Percentiles rank a stretch among this genome's conserved stretches.
phyloP scores from a whole-genome alignment of 2,113 vertebrate species.

The Electrona antarctica region DNA sequence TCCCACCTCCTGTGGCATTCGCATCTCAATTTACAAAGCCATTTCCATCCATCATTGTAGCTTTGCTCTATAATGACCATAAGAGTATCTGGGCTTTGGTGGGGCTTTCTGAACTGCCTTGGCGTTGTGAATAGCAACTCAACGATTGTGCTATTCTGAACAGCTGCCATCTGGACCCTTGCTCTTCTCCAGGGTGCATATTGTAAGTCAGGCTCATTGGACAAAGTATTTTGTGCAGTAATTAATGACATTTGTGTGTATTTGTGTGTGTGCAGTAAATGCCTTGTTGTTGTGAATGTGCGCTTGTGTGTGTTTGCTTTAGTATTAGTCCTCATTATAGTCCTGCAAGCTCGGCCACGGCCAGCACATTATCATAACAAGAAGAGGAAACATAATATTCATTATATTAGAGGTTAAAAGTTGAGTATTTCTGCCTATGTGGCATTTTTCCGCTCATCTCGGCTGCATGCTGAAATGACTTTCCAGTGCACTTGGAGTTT shows the following conservation, averaged over 20 bases:
- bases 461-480: constrained; percentile 11
- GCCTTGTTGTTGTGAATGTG: background rate
- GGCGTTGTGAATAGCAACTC: constrained; percentile 15
- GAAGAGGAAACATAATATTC: constrained; percentile 8
- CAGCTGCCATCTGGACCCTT: constrained; percentile 5
- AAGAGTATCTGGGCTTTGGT: constrained; percentile 29
- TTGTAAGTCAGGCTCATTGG: background rate
- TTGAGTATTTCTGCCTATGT: background rate
- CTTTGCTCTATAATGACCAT: constrained; percentile 44
- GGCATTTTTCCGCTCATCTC: background rate
- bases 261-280: background rate
- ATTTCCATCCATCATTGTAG: constrained; percentile 61
- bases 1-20: constrained; percentile 54
- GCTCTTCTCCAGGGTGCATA: background rate
- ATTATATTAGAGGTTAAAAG: background rate
- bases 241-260: background rate
- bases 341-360: background rate
- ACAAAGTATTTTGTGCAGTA: constrained; percentile 2
- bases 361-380: constrained; percentile 10
- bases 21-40: constrained; percentile 60
- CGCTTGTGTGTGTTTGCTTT: background rate
- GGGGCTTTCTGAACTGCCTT: constrained; percentile 24
- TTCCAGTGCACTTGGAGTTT: constrained; percentile 7
- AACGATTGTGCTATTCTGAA: constrained; percentile 24
- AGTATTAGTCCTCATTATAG: background rate